Base-by-base conservation (phyloP, 1,140 invertebrate genomes). In the Babylonia areolata region DNA sequence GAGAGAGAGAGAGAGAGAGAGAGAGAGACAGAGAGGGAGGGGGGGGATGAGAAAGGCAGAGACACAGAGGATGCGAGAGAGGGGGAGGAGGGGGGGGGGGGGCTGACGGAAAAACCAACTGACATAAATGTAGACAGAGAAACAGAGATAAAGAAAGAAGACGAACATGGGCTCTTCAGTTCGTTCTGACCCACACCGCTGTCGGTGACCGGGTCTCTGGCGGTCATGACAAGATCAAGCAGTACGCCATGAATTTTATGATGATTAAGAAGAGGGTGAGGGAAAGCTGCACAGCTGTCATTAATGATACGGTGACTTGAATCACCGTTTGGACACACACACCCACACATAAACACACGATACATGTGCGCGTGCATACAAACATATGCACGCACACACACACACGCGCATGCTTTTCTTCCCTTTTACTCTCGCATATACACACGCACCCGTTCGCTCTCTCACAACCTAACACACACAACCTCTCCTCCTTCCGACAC, bases 1-100 rank as follows among this genome's bases (percentile, higher is more conserved):
- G 69, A 37, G 82, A 71, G 40, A 54, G 69, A 73, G 64, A 84
- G 40, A 58, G 39, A 39, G 54, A 84, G 71, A 37, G 39, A 5
- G 58, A 71, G 40, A 46, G 51, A 58, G 73, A 79, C 11, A 40
- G 28, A 78, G 31, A 40, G 51, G 71, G 69, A 31, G 23, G 9
- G 40, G 37, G 71, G 35, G 39, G 28, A 23, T 40, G 12, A 37
- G 51, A 9, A 37, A 42, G n/a, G 17, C 1, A n/a, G 23, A 58
- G 85, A 40, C 31, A 51, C 35, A 80, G 51, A 58, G 37, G n/a
- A 77, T 54, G 42, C 31, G 54, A 69, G 78, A 40, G 71, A 51
- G 37, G 40, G 64, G 40, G 28, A 42, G 42, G 69, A 73, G 37
- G 23, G 39, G 23, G n/a, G n/a, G 42, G 17, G n/a, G 35, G 42